Conservation (phyloP, 1,140 invertebrate genomes). For the Pogonomyrmex californicus region DNA sequence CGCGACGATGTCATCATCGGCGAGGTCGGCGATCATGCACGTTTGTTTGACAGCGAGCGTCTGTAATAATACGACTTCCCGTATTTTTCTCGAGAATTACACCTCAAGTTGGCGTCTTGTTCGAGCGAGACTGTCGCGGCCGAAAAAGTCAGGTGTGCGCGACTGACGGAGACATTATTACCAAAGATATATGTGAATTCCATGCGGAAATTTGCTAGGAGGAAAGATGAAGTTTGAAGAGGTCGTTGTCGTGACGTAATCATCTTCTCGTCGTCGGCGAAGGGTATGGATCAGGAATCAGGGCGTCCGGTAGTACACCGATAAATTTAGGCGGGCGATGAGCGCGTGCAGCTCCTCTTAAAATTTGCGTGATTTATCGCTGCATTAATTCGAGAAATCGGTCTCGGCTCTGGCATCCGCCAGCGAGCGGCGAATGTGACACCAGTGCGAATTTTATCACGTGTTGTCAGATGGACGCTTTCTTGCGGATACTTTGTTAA, state of each 20-base stretch:
- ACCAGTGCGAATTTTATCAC: slow-evolving; percentile 48
- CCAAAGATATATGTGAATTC: slow-evolving; percentile 64
- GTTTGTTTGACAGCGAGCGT: slow-evolving; percentile 6
- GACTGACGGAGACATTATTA: slow-evolving; percentile 43
- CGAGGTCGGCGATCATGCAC: slow-evolving; percentile 31
- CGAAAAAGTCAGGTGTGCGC: slow-evolving; percentile 15
- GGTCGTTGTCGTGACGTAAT: not conserved
- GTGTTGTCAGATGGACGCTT: slow-evolving; percentile 46
- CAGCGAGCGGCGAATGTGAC: slow-evolving; percentile 28
- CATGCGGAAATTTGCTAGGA: not conserved
- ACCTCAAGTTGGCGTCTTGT: slow-evolving; percentile 2
- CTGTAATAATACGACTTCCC: slow-evolving; percentile 23
- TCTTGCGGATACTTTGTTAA: slow-evolving; percentile 52
- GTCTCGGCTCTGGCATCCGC: slow-evolving; percentile 1
- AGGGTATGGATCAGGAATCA: slow-evolving; percentile 12
- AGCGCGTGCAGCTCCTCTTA: slow-evolving; percentile 47
- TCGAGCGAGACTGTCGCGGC: slow-evolving; percentile 23
- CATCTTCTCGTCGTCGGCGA: not conserved
- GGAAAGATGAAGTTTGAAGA: not conserved
- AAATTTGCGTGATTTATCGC: slow-evolving; percentile 61
- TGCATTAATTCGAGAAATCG: slow-evolving; percentile 67
- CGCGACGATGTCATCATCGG: slow-evolving; percentile 36
- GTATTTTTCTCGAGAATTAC: slow-evolving; percentile 19
- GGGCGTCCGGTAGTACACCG: slow-evolving; percentile 24
- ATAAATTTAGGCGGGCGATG: slow-evolving; percentile 68